Conservation (phyloP, 2,113 vertebrate species). For the Candoia aspera region DNA sequence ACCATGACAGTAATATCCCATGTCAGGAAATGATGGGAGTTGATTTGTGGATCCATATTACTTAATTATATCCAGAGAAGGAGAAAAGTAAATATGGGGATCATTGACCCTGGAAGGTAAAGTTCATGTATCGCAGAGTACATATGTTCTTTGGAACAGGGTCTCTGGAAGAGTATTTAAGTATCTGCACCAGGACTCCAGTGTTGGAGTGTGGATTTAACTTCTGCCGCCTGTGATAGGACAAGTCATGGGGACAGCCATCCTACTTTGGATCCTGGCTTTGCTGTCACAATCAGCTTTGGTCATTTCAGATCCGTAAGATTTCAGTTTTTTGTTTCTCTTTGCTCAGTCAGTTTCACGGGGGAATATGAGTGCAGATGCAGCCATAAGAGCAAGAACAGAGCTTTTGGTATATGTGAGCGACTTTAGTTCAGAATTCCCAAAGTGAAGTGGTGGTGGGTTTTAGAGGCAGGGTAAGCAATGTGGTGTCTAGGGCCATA, state of each 20-base stretch:
- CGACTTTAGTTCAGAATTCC: not conserved
- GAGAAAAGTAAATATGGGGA: constrained; percentile 61
- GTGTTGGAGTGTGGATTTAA: constrained; percentile 29
- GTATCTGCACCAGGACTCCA: not conserved
- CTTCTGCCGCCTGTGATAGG: constrained; percentile 17
- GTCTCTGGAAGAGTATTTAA: constrained; percentile 28
- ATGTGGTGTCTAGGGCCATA: not conserved
- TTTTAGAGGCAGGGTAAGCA: not conserved
- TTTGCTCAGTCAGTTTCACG: not conserved
- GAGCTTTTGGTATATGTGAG: not conserved
- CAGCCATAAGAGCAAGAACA: not conserved
- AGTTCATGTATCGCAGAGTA: not conserved
- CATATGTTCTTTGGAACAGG: constrained; percentile 46
- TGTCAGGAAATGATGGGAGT: not conserved
- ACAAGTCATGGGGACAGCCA: constrained; percentile 47
- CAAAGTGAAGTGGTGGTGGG: not conserved
- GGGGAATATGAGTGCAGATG: not conserved
- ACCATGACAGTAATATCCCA: not conserved
- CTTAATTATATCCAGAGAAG: constrained; percentile 40
- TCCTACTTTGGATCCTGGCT: constrained; percentile 49
- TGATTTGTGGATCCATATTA: constrained; percentile 8
- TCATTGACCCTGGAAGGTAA: constrained; percentile 39
- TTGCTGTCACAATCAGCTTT: constrained; percentile 38
- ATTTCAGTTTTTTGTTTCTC: constrained; percentile 36
- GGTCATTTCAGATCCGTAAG: constrained; percentile 56